Evolutionary conservation across 2,888 invertebrate species (phyloP).

Genomic region (Pristionchus fissidentatus): DNA sequence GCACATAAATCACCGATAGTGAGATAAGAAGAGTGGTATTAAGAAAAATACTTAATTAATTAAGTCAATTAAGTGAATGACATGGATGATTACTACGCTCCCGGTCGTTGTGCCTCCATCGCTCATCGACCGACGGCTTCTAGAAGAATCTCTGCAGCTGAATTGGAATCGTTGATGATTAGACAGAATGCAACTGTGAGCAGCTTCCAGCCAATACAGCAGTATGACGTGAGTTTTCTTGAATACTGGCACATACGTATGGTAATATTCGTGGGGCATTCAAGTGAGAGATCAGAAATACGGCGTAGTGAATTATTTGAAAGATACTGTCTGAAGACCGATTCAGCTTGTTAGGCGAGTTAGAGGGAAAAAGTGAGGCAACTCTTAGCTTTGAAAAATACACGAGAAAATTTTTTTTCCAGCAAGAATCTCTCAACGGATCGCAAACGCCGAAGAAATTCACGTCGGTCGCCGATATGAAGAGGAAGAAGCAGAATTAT

Average conservation of each 20-base stretch:
- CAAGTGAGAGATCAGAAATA: background rate
- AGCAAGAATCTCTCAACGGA: slow-evolving; percentile 23
- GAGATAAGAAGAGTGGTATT: no score
- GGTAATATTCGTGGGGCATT: no score
- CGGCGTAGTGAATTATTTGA: no score
- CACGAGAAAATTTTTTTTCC: background rate
- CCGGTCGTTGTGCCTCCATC: slow-evolving; percentile 61
- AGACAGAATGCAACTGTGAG: slow-evolving; percentile 79
- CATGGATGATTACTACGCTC: slow-evolving; percentile 60
- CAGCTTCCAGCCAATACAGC: slow-evolving; percentile 24
- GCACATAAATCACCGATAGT: no score
- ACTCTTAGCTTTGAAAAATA: no score
- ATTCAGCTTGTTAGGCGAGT: no score
- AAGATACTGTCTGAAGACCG: no score
- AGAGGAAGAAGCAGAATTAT: slow-evolving; percentile 83
- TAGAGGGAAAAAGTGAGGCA: no score
- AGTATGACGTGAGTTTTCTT: slow-evolving; percentile 42
- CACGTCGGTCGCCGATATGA: slow-evolving; percentile 95
- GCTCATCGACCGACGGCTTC: slow-evolving; percentile 59
- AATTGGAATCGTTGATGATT: slow-evolving; percentile 92
- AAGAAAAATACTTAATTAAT: background rate
- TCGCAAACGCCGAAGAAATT: slow-evolving; percentile 81
- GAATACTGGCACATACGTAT: no score
- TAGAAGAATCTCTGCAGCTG: slow-evolving; percentile 88
- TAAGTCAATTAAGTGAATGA: slow-evolving; percentile 44